Percentiles rank a stretch among this genome's conserved stretches.
phyloP scores from a whole-genome alignment of 2,113 vertebrate species.

The Danionella cerebrum region DNA sequence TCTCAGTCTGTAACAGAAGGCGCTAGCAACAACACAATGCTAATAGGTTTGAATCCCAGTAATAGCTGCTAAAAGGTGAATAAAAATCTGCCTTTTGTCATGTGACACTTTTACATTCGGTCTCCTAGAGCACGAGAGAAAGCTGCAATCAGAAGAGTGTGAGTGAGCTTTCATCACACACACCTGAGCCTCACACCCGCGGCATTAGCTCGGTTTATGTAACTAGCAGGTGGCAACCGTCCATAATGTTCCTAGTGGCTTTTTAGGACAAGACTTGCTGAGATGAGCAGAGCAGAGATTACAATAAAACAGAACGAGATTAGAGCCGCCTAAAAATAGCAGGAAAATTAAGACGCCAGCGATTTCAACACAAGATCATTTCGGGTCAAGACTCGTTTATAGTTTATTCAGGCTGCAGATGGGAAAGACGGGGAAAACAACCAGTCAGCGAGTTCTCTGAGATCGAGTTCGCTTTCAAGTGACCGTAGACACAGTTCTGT shows the following conservation, averaged over 20 bases:
- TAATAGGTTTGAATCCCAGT: too few relatives aligned
- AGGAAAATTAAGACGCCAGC: neutral
- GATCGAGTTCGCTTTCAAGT: too few relatives aligned
- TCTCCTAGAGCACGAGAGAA: neutral
- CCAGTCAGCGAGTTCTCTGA: too few relatives aligned
- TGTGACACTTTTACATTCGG: neutral
- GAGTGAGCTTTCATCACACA: neutral
- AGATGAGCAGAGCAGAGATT: conserved; percentile 48
- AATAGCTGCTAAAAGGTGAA: too few relatives aligned
- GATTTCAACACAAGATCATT: neutral
- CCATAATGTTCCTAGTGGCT: conserved; percentile 32
- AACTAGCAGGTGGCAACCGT: conserved; percentile 44
- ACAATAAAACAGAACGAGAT: conserved; percentile 42
- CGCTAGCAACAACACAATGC: too few relatives aligned
- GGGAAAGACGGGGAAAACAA: too few relatives aligned
- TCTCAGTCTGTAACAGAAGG: too few relatives aligned
- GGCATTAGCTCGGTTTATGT: conserved; percentile 44
- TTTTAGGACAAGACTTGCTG: conserved; percentile 45
- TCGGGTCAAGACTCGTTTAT: neutral
- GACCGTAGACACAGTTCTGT: too few relatives aligned
- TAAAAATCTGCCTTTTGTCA: neutral
- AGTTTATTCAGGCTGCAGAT: too few relatives aligned
- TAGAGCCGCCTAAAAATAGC: conserved; percentile 23
- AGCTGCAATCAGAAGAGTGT: neutral
- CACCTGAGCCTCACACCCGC: conserved; percentile 23